Percentiles rank a stretch among this genome's conserved stretches.
Evolutionary conservation across 2,888 invertebrate genomes (phyloP).

Genomic region (Baccha elongata): DNA sequence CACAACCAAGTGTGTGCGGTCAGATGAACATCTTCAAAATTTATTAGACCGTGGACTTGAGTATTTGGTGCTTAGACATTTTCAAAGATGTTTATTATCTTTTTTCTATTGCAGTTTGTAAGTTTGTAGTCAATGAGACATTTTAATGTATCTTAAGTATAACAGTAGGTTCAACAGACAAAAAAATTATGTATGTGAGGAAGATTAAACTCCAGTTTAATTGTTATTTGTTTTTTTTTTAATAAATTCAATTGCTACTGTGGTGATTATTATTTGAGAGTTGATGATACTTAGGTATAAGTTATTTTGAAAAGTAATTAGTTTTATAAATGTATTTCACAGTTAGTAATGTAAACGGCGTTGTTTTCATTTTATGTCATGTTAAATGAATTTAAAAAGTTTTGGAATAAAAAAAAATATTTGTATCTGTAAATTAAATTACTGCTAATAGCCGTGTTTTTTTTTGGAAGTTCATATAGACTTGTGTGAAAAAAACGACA

Average conservation of each 20-base stretch:
- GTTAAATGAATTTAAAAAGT: constrained; percentile 22
- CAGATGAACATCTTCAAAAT: constrained; percentile 69
- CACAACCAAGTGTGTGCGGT: constrained; percentile 54
- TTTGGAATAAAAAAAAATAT: too few species aligned
- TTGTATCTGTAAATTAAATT: too few species aligned
- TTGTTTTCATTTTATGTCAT: neutral
- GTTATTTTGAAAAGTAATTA: too few species aligned
- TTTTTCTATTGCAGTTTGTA: constrained; percentile 3
- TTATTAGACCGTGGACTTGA: constrained; percentile 66
- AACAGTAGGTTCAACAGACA: neutral
- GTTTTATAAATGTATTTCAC: too few species aligned
- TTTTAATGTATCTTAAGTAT: constrained; percentile 4
- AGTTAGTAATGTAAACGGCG: constrained; percentile 7
- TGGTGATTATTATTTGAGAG: constrained; percentile 37
- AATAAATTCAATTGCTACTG: constrained; percentile 34
- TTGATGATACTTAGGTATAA: too few species aligned
- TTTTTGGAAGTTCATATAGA: too few species aligned
- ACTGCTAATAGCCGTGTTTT: too few species aligned
- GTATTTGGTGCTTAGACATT: constrained; percentile 52
- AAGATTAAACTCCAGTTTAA: constrained; percentile 32
- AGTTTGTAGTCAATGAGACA: constrained; percentile 13
- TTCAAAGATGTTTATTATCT: constrained; percentile 25
- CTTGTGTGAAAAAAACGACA: too few species aligned
- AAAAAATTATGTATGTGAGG: constrained; percentile 16
- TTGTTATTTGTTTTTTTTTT: constrained; percentile 21